A percentile compares a stretch with the other conserved stretches of the same genome.
phyloP scores from a whole-genome alignment of 53 echinoderm and acorn worm genomes.

The Arbacia lixula region DNA sequence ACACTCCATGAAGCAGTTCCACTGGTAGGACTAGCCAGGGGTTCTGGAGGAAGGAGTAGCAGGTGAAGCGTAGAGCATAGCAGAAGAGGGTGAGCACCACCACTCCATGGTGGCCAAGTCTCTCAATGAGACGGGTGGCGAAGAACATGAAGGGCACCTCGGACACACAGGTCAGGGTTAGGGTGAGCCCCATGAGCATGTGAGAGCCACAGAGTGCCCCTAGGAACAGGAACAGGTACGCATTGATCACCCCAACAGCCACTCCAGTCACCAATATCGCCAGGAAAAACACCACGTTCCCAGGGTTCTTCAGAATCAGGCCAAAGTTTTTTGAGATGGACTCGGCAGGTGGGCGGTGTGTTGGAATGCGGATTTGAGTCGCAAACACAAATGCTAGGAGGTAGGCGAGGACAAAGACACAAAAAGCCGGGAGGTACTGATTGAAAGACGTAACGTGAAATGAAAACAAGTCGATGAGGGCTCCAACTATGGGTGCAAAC shows the following conservation, averaged over 20 bases:
- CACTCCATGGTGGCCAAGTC: constrained; percentile 68
- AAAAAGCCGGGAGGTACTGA: constrained; percentile 33
- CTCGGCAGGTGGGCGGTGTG: constrained; percentile 31
- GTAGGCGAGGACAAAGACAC: constrained; percentile 3
- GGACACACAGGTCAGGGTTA: constrained; percentile 79
- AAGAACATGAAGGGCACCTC: constrained; percentile 90
- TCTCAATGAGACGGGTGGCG: constrained; percentile 71
- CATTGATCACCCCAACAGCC: constrained; percentile 75
- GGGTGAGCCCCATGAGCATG: constrained; percentile 85
- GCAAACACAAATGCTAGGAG: background rate
- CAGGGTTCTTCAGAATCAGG: constrained; percentile 40
- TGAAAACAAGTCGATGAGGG: constrained; percentile 59
- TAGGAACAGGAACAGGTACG: constrained; percentile 85
- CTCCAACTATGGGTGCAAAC: constrained; percentile 57
- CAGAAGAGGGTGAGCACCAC: constrained; percentile 64
- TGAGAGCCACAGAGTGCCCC: constrained; percentile 73
- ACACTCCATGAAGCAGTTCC: constrained; percentile 78
- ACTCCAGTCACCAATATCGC: constrained; percentile 49
- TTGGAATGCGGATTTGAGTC: background rate
- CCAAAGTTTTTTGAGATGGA: constrained; percentile 61
- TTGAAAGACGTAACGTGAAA: constrained; percentile 1
- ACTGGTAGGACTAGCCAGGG: constrained; percentile 78
- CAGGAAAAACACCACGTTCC: constrained; percentile 64
- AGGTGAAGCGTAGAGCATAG: constrained; percentile 66
- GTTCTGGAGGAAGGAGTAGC: constrained; percentile 65